Evolutionary conservation across 2,113 vertebrate species (phyloP).

Genomic region (Rhineura floridana): DNA sequence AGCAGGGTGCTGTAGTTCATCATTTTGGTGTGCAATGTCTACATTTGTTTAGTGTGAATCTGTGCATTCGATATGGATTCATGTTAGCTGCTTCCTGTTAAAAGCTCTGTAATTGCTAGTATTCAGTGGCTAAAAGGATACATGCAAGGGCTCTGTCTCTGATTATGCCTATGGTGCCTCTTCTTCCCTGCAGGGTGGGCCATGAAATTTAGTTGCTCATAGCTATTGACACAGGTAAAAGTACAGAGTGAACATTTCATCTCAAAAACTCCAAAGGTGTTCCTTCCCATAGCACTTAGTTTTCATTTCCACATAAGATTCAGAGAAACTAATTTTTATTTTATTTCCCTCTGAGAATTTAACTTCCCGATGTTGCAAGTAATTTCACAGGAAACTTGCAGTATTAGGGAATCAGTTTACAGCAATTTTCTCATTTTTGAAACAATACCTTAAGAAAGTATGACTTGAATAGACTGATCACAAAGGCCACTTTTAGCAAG

Average conservation of each 20-base stretch:
- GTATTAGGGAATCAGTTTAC: constrained; percentile 22
- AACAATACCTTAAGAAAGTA: constrained; percentile 5
- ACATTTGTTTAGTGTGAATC: background rate
- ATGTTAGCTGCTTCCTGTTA: background rate
- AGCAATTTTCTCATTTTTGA: constrained; percentile 27
- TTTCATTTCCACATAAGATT: constrained; percentile 16
- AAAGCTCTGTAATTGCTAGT: background rate
- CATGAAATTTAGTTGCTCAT: background rate
- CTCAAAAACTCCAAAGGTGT: no score
- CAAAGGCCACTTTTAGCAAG: no score
- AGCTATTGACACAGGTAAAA: background rate
- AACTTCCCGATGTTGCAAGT: background rate
- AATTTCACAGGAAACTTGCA: background rate
- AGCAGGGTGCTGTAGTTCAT: background rate
- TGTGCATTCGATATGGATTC: background rate
- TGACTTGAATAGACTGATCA: background rate
- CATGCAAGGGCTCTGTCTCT: background rate
- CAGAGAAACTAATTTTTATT: constrained; percentile 40
- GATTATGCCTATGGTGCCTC: background rate
- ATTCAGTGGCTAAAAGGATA: background rate
- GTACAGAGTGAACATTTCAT: background rate
- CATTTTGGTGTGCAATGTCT: no score
- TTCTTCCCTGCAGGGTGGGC: background rate
- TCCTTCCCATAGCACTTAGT: constrained; percentile 14
- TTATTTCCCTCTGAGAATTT: background rate